Conservation (phyloP, 2,888 invertebrate genomes). For the Philereme transversata region DNA sequence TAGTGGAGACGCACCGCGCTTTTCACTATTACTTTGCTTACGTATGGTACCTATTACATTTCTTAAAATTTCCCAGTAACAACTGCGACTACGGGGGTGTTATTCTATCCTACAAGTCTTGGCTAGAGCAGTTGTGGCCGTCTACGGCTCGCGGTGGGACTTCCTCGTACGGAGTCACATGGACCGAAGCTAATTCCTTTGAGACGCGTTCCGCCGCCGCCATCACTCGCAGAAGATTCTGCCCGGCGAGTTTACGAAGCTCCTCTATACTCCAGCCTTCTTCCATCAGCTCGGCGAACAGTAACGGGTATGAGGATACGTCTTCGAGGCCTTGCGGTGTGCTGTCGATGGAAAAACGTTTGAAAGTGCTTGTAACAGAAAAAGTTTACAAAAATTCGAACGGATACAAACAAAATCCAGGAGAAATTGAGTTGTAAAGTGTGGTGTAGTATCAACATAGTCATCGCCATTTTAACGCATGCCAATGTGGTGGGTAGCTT, state of each 20-base stretch:
- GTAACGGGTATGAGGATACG: constrained; percentile 90
- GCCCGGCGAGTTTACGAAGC: constrained; percentile 89
- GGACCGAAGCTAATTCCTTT: constrained; percentile 87
- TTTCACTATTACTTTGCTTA: too few species aligned
- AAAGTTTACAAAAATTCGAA: too few species aligned
- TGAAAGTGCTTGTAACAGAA: too few species aligned
- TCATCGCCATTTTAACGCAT: too few species aligned
- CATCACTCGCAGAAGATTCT: constrained; percentile 89
- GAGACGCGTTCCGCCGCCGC: constrained; percentile 89
- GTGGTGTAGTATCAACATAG: too few species aligned
- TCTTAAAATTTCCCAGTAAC: neutral
- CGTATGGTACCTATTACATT: too few species aligned
- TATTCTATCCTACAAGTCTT: constrained; percentile 68
- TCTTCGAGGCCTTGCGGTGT: constrained; percentile 93
- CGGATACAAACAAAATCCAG: too few species aligned
- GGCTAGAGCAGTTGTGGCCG: constrained; percentile 86
- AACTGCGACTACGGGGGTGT: constrained; percentile 18
- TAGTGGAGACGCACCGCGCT: too few species aligned
- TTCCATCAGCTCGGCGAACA: constrained; percentile 90
- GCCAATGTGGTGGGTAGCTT: too few species aligned
- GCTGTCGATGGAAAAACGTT: constrained; percentile 66
- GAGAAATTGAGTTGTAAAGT: too few species aligned
- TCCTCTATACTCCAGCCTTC: constrained; percentile 92
- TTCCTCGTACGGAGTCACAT: constrained; percentile 90
- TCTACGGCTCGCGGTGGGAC: constrained; percentile 84